These are phyloP conservation scores for Cataglyphis altisquamis DNA, from an alignment of 2,888 invertebrate species.

Conservation along the genomic window DNA sequence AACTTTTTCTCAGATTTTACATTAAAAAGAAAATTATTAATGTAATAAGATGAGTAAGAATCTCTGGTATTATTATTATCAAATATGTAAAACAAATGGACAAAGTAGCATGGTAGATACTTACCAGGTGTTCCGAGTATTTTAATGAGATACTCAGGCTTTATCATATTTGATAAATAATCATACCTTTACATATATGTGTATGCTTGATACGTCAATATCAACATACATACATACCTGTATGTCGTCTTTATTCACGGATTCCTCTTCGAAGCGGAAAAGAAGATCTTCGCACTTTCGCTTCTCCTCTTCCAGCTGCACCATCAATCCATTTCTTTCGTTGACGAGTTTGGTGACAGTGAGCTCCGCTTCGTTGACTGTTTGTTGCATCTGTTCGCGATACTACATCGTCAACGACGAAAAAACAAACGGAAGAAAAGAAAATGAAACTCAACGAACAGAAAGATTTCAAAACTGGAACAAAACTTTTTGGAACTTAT, in stretches of 20 bases:
- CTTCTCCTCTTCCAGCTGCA: conserved; percentile 92
- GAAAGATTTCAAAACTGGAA: conserved; percentile 5
- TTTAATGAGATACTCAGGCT: not conserved
- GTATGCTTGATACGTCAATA: not conserved
- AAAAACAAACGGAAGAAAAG: conserved; percentile 5
- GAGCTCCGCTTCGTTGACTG: conserved; percentile 88
- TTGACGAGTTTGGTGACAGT: conserved; percentile 86
- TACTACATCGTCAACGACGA: conserved; percentile 83
- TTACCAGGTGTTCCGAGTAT: conserved; percentile 40
- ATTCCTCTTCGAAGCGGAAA: conserved; percentile 96
- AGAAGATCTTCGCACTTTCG: conserved; percentile 96
- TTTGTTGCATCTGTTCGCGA: conserved; percentile 87
- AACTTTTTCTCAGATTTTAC: not conserved
- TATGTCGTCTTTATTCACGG: conserved; percentile 95
- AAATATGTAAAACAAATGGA: not conserved
- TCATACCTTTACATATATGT: not conserved
- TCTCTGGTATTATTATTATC: not conserved
- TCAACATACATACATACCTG: conserved; percentile 88
- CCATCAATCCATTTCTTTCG: conserved; percentile 86
- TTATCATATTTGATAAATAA: conserved; percentile 1
- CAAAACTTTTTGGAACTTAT: not conserved
- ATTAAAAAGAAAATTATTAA: not conserved
- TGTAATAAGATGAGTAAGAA: not conserved
- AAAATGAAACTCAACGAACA: not conserved
- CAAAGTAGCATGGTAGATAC: conserved; percentile 11